Conservation (phyloP, 2,888 invertebrate species). For the Tipula helvola region DNA sequence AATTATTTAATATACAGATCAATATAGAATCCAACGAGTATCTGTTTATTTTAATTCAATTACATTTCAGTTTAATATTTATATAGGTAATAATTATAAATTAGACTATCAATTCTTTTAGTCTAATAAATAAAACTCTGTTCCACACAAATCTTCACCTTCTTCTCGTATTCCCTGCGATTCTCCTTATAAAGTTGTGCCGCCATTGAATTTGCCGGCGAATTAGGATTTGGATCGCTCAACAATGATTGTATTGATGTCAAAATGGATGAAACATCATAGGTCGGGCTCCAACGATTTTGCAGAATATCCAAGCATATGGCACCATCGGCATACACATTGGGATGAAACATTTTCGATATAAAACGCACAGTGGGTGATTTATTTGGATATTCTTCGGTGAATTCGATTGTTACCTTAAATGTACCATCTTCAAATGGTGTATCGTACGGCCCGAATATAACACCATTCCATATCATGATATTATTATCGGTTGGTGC, state of each 20-base stretch:
- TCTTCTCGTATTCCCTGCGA: conserved; percentile 96
- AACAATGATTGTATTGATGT: conserved; percentile 99
- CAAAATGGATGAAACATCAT: conserved; percentile 98
- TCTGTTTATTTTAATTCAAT: neutral
- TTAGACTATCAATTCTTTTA: too few species aligned
- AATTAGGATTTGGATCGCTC: conserved; percentile 99
- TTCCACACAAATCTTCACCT: conserved; percentile 98
- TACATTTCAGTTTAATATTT: neutral
- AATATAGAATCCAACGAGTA: too few species aligned
- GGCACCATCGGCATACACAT: conserved; percentile 98
- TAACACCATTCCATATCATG: conserved; percentile 99
- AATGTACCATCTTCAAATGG: conserved; percentile 99
- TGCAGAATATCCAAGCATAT: conserved; percentile 99
- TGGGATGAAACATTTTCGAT: conserved; percentile 99
- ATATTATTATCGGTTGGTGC: conserved; percentile 99
- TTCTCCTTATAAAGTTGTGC: conserved; percentile 99
- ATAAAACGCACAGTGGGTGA: conserved; percentile 99
- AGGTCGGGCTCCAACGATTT: conserved; percentile 99
- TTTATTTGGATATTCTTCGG: conserved; percentile 99
- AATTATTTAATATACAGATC: too few species aligned
- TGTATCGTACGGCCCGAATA: conserved; percentile 98
- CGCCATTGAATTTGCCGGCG: conserved; percentile 98
- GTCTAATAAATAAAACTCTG: conserved; percentile 92
- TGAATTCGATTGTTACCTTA: conserved; percentile 98
- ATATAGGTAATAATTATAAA: neutral